phyloP scores from a whole-genome alignment of 2,888 invertebrate genomes.

The Temnothorax unifasciatus region DNA sequence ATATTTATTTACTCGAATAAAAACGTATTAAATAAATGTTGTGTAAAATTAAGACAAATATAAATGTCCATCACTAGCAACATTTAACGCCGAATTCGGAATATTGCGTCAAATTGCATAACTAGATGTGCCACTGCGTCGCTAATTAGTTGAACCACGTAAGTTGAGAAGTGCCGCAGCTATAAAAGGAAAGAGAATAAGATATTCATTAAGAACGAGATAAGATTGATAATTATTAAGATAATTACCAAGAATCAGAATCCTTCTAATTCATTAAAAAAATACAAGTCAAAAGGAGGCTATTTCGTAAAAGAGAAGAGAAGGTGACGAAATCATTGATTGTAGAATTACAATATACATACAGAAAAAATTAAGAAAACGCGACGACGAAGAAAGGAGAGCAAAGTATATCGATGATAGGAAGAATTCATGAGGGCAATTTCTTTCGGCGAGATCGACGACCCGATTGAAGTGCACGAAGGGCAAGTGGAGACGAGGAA shows the following conservation, averaged over 20 bases:
- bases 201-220: background rate
- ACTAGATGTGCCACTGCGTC: constrained; percentile 23
- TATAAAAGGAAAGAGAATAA: background rate
- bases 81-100: background rate
- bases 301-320: too few relatives aligned
- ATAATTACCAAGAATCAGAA: background rate
- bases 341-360: background rate
- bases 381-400: constrained; percentile 26
- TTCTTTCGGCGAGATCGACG: constrained; percentile 40
- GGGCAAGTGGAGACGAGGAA: constrained; percentile 15
- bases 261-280: background rate
- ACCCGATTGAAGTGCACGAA: constrained; percentile 29
- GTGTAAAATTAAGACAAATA: background rate
- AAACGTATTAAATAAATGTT: background rate
- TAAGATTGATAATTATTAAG: background rate
- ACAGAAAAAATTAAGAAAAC: background rate
- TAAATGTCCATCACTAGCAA: background rate
- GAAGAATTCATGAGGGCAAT: constrained; percentile 3
- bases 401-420: constrained; percentile 20
- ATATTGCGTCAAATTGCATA: constrained; percentile 24
- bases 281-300: background rate
- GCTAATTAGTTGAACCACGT: constrained; percentile 8
- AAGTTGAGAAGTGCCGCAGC: background rate
- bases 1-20: constrained; percentile 16
- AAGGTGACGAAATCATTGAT: background rate